These are phyloP conservation scores for Macrotis lagotis DNA, from an alignment of 2,113 vertebrate genomes.

Conservation along the genomic window DNA sequence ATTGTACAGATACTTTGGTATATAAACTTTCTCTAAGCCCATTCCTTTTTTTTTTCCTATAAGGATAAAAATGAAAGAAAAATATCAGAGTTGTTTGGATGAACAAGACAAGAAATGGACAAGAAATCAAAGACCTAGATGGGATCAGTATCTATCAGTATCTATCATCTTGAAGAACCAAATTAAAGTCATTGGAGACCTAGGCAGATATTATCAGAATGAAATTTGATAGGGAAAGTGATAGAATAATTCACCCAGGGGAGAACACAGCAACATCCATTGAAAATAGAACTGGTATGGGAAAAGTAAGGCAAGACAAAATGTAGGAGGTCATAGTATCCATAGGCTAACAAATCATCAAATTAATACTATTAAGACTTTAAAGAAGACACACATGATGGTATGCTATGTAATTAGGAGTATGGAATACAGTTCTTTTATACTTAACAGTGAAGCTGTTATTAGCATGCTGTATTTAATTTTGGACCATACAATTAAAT, in stretches of 20 bases:
- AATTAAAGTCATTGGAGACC: neutral
- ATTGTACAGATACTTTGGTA: neutral
- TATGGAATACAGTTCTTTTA: neutral
- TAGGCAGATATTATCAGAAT: slow-evolving; percentile 45
- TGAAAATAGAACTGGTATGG: neutral
- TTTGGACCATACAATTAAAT: neutral
- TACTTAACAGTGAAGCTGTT: neutral
- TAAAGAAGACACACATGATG: neutral
- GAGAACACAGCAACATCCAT: neutral
- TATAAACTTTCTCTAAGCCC: neutral
- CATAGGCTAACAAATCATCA: neutral
- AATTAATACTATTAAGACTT: neutral
- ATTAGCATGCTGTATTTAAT: neutral
- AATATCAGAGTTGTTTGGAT: accelerated
- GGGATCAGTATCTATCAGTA: neutral
- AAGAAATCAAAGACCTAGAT: neutral
- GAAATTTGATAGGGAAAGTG: slow-evolving; percentile 28
- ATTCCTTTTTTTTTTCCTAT: slow-evolving; percentile 6
- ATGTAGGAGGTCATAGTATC: slow-evolving; percentile 4
- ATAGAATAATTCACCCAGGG: neutral
- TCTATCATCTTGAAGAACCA: slow-evolving; percentile 14
- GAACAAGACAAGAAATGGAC: neutral
- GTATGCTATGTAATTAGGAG: neutral
- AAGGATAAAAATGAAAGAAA: neutral
- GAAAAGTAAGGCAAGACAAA: neutral